phyloP scores from a whole-genome alignment of 1,140 invertebrate species.

The Bombus waltoni region DNA sequence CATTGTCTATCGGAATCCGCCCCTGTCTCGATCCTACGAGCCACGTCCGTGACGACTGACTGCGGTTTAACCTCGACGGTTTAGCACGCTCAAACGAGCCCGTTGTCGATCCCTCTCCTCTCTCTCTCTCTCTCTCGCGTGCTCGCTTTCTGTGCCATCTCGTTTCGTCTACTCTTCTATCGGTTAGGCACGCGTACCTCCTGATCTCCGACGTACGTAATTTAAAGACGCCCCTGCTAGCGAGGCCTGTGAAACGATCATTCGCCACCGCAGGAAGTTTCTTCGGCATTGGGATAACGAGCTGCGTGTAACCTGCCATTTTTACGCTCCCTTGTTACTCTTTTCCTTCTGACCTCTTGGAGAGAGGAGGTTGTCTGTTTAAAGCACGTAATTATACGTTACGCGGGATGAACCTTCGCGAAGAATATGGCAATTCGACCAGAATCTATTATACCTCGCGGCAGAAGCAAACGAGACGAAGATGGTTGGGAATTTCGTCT shows the following conservation, averaged over 20 bases:
- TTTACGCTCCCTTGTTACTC: no score
- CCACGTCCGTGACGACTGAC: conserved; percentile 73
- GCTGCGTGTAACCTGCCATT: background rate
- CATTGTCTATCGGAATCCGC: conserved; percentile 77
- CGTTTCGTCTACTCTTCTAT: conserved; percentile 10
- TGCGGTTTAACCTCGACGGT: conserved; percentile 78
- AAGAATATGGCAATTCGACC: background rate
- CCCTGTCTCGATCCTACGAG: conserved; percentile 62
- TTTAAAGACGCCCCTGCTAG: conserved; percentile 23
- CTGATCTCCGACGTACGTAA: conserved; percentile 13
- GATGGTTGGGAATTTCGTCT: background rate
- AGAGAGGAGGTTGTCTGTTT: background rate
- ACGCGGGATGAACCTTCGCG: background rate
- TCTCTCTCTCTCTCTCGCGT: conserved; percentile 24
- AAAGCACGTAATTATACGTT: background rate
- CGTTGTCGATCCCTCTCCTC: conserved; percentile 65
- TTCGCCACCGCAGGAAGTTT: background rate
- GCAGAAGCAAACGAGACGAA: background rate
- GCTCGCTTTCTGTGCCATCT: background rate
- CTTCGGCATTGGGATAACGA: background rate
- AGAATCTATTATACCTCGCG: background rate
- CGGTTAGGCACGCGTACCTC: background rate
- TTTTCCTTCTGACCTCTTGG: background rate
- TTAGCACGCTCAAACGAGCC: conserved; percentile 80
- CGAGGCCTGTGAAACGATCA: conserved; percentile 7